Percentiles rank a stretch among this genome's conserved stretches.
phyloP scores from a whole-genome alignment of 2,113 vertebrate genomes.

The Apodemus sylvaticus region DNA sequence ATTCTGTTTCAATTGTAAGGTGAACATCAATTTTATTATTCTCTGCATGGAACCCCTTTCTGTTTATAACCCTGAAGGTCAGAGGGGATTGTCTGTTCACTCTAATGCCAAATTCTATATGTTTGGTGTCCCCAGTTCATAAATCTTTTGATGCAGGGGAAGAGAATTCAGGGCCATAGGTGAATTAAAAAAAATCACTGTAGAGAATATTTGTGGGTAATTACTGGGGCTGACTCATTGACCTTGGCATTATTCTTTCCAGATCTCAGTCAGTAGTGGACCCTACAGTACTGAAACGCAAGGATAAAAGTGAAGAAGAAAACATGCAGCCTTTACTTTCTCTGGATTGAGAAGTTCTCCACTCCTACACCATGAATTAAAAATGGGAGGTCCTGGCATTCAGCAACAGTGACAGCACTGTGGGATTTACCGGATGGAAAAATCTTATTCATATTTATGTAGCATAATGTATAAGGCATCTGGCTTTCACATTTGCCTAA shows the following conservation, averaged over 20 bases:
- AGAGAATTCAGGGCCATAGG: background rate
- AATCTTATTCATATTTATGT: constrained; percentile 85
- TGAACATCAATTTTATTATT: background rate
- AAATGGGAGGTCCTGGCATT: constrained; percentile 80
- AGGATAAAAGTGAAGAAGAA: constrained; percentile 96
- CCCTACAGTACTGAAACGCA: constrained; percentile 94
- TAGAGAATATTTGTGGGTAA: background rate
- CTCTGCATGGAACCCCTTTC: background rate
- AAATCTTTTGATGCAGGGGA: constrained; percentile 11
- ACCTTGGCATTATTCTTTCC: constrained; percentile 60
- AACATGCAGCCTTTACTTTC: constrained; percentile 99
- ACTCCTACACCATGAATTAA: constrained; percentile 61
- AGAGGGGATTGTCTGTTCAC: constrained; percentile 6
- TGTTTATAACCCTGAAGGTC: background rate
- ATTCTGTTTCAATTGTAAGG: background rate
- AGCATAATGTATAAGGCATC: constrained; percentile 84
- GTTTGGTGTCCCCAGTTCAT: background rate
- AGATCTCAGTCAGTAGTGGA: constrained; percentile 99
- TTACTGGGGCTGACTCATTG: background rate
- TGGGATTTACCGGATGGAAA: constrained; percentile 82
- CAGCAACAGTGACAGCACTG: constrained; percentile 79
- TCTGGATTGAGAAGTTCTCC: constrained; percentile 90
- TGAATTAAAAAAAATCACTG: background rate
- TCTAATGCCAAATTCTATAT: background rate
- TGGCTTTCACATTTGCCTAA: constrained; percentile 81